Conservation (phyloP, 2,113 vertebrate genomes). For the Chaetura pelagica region DNA sequence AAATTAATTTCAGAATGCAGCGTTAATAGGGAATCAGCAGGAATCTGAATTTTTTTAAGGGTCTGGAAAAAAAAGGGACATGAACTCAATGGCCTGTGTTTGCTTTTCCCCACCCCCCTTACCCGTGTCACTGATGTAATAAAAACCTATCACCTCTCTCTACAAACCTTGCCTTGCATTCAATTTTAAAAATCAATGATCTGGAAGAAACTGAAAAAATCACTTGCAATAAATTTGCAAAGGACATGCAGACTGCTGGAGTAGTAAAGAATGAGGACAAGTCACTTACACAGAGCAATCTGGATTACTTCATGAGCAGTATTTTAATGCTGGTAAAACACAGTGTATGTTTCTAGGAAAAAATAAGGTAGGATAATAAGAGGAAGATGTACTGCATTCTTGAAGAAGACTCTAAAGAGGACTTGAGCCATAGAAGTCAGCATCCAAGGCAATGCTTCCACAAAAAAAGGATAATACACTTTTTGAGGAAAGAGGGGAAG, state of each 20-base stretch:
- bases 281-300: conserved; percentile 33
- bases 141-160: conserved; percentile 40
- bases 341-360: neutral
- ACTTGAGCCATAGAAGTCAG: neutral
- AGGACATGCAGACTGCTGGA: conserved; percentile 3
- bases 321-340: conserved; percentile 29
- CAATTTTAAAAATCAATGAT: conserved; percentile 68
- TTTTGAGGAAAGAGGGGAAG: neutral
- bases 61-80: neutral
- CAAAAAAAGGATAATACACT: neutral
- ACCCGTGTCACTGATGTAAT: neutral
- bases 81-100: neutral
- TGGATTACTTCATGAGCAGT: conserved; percentile 31
- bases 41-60: neutral
- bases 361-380: neutral
- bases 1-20: neutral
- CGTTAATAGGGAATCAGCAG: neutral
- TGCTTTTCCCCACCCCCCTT: neutral
- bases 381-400: neutral
- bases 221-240: conserved; percentile 51
- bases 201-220: conserved; percentile 59
- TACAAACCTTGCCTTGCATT: conserved; percentile 47
- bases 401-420: neutral
- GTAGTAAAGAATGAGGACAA: conserved; percentile 44
- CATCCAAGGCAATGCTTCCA: neutral